Evolutionary conservation across 1,140 invertebrate genomes (phyloP).

Genomic region (Nebria ingens): DNA sequence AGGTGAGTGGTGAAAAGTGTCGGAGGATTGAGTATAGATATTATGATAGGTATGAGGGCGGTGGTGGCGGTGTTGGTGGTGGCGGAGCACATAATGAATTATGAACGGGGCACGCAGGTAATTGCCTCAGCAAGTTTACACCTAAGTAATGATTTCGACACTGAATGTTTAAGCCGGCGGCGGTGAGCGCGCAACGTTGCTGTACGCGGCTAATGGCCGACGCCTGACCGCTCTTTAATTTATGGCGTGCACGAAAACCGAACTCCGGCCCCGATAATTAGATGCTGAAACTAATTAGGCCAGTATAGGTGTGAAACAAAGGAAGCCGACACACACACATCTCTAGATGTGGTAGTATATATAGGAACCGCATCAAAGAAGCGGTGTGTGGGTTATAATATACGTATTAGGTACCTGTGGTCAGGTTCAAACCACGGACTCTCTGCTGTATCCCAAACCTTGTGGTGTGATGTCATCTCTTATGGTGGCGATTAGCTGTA

Average conservation of each 20-base stretch:
- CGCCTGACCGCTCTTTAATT: slow-evolving; percentile 24
- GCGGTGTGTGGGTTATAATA: neutral
- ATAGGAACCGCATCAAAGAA: neutral
- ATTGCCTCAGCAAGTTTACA: slow-evolving; percentile 34
- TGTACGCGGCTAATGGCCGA: slow-evolving; percentile 15
- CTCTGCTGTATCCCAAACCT: too few species aligned
- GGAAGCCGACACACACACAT: slow-evolving; percentile 16
- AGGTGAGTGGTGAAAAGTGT: neutral
- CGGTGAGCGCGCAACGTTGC: slow-evolving; percentile 14
- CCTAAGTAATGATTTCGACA: slow-evolving; percentile 40
- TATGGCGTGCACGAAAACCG: slow-evolving; percentile 33
- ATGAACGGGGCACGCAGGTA: slow-evolving; percentile 26
- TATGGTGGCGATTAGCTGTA: neutral
- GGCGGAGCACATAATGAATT: slow-evolving; percentile 27
- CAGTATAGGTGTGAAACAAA: slow-evolving; percentile 34
- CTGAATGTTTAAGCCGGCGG: slow-evolving; percentile 33
- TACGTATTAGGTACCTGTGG: neutral
- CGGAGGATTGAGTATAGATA: slow-evolving; percentile 1
- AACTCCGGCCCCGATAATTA: slow-evolving; percentile 30
- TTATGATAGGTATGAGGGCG: neutral
- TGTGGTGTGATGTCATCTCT: neutral
- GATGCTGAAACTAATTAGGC: slow-evolving; percentile 36
- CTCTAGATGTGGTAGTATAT: neutral
- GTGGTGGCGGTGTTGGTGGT: neutral
- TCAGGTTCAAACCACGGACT: too few species aligned